Base-by-base conservation (phyloP, 2,888 invertebrate species). In the Athetis lepigone region DNA sequence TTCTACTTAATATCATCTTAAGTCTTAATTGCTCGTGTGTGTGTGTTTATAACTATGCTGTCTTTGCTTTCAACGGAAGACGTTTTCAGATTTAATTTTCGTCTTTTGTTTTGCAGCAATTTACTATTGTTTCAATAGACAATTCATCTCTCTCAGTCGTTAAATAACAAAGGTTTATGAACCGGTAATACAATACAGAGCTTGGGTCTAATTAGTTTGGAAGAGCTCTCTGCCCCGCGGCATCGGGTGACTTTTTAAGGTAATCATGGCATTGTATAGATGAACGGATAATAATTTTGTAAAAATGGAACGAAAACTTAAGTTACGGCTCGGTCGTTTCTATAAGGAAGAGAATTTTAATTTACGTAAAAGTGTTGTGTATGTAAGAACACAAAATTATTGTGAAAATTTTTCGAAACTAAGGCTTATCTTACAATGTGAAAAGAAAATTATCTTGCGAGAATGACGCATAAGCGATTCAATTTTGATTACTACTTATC, bases 101-200 rank as follows among this genome's bases (percentile, higher is more conserved):
- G 55, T 51, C 75, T 81, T 84, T 81, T 83, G 75, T 83, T 78
- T 70, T 29, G 40, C 36, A 75, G 63, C 46, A 64, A 70, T 82
- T 81, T 69, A 65, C 78, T 63, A 78, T 81, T 83, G 83, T 86
- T 64, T 70, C 57, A 55, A 64, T 77, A 73, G 58, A 60, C 54
- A 57, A 66, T 67, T 63, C 75, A 58, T 75, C 63, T 80, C 49
- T 21, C 47, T 45, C 43, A 64, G 37, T 25, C 49, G 42, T 8
- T 39, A 60, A 55, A 70, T 63, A 80, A 78, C 71, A 78, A 78
- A 64, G 72, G 69, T 69, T 78, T 75, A 47, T 80, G 47, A 77
- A 69, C 61, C 71, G 56, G 75, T 75, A 77, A 75, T 80, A 77
- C 68, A 80, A 78, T 67, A 75, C 79, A 75, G 79, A 40, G 39